phyloP scores from a whole-genome alignment of 2,797 vertebrate genomes.

The Cheirogaleus major region DNA sequence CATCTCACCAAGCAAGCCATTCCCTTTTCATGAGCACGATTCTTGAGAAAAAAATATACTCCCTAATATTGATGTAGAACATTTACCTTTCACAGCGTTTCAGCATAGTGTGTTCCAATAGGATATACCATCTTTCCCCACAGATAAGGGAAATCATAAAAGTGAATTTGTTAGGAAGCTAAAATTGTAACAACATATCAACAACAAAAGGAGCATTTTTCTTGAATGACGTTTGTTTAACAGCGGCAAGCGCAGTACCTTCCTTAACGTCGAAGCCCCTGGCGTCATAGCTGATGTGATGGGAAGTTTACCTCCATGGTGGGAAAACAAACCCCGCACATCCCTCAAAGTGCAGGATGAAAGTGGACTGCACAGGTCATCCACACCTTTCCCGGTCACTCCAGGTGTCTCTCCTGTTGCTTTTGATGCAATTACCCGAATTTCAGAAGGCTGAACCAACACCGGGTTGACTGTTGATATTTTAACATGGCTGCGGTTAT shows the following conservation, averaged over 20 bases:
- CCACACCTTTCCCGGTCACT: background rate
- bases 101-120: background rate
- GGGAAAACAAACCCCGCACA: background rate
- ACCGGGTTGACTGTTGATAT: background rate
- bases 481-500: background rate
- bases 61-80: accelerated
- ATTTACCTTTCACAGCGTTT: background rate
- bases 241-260: accelerated
- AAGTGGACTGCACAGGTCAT: too few species aligned
- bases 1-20: background rate
- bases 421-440: background rate
- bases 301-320: background rate
- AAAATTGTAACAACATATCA: background rate
- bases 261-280: background rate
- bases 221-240: background rate
- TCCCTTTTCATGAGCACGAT: background rate
- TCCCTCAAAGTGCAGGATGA: background rate
- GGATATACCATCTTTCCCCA: background rate
- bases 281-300: background rate
- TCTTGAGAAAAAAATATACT: background rate
- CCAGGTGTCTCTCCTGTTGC: accelerated
- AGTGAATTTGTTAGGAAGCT: background rate
- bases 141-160: background rate
- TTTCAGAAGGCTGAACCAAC: background rate
- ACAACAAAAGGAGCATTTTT: background rate